Conservation (phyloP, 1,140 invertebrate genomes). For the Trichonephila clavata region DNA sequence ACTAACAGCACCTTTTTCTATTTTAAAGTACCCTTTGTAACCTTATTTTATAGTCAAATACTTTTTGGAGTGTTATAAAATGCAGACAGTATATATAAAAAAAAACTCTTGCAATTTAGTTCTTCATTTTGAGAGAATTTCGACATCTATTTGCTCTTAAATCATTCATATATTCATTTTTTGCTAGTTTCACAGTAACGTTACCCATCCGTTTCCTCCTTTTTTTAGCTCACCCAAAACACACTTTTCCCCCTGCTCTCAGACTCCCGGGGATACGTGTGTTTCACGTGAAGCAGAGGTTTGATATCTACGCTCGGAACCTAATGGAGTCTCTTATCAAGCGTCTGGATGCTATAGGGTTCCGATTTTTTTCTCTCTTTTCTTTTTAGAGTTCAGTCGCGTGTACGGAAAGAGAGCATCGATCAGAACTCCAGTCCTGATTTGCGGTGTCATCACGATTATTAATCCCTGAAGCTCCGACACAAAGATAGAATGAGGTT, state of each 20-base stretch:
- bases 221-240: background rate
- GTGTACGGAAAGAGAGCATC: slow-evolving; percentile 15
- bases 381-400: background rate
- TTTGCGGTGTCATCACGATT: slow-evolving; percentile 28
- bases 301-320: background rate
- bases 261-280: background rate
- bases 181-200: background rate
- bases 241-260: background rate
- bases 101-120: background rate
- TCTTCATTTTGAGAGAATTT: background rate
- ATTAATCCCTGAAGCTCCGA: slow-evolving; percentile 23
- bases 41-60: no score
- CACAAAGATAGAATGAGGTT: background rate
- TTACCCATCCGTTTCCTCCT: background rate
- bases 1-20: no score
- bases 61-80: no score
- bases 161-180: slow-evolving; percentile 10
- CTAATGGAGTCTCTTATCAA: slow-evolving; percentile 29
- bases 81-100: no score
- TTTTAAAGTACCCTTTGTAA: no score
- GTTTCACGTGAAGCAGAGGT: background rate
- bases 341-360: background rate
- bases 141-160: background rate
- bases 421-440: background rate
- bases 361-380: background rate